phyloP scores from a whole-genome alignment of 2,888 invertebrate genomes.

The Acholoe squamosa region DNA sequence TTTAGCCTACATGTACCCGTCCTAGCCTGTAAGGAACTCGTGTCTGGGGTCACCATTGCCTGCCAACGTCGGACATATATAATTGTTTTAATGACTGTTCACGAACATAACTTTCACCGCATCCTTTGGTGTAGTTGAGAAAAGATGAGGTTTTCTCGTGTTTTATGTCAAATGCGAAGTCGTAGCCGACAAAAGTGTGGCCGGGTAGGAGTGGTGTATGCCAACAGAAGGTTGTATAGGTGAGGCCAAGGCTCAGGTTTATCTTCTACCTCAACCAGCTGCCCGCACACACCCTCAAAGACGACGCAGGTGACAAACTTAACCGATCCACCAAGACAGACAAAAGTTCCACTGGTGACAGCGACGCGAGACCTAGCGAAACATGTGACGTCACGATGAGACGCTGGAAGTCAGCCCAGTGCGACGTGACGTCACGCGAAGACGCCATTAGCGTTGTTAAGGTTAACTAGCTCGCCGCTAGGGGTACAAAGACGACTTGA shows the following conservation, averaged over 20 bases:
- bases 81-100: neutral
- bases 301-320: neutral
- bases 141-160: conserved; percentile 24
- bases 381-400: conserved; percentile 8
- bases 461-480: conserved; percentile 45
- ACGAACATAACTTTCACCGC: neutral
- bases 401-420: neutral
- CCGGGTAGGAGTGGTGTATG: neutral
- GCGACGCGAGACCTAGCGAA: neutral
- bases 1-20: no score
- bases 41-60: no score
- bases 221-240: conserved; percentile 14
- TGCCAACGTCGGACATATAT: neutral
- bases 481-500: conserved; percentile 19
- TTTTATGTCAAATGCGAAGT: conserved; percentile 29
- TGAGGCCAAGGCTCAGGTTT: neutral
- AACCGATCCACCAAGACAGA: neutral
- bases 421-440: neutral
- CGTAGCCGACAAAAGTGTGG: neutral
- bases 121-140: no score
- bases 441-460: conserved; percentile 45
- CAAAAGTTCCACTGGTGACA: conserved; percentile 7
- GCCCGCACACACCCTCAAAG: neutral
- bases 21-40: no score
- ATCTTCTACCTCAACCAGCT: neutral